These are phyloP conservation scores for Graphium colonna DNA, from an alignment of 2,888 invertebrate species.

Conservation along the genomic window DNA sequence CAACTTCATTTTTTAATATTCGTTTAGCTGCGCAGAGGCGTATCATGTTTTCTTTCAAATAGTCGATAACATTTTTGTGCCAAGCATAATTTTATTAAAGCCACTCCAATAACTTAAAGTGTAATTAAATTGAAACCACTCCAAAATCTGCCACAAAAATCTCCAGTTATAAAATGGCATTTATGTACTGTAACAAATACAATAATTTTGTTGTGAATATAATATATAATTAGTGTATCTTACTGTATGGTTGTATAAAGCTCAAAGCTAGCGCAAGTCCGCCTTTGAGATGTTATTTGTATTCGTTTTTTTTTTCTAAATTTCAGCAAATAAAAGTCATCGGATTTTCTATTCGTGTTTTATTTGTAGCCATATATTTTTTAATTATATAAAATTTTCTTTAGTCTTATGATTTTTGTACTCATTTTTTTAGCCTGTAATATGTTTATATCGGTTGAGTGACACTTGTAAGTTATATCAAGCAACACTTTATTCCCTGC, in stretches of 20 bases:
- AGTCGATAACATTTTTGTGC: conserved; percentile 47
- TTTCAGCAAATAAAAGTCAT: conserved; percentile 65
- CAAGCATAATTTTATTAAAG: conserved; percentile 30
- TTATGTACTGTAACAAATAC: conserved; percentile 25
- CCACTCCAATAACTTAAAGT: too few relatives aligned
- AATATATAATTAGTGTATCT: conserved; percentile 15
- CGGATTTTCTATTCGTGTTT: conserved; percentile 50
- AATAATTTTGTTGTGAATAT: conserved; percentile 53
- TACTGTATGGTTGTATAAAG: conserved; percentile 51
- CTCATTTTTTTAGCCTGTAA: too few relatives aligned
- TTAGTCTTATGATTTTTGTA: too few relatives aligned
- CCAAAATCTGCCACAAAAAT: conserved; percentile 12
- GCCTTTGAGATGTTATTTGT: conserved; percentile 58
- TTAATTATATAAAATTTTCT: too few relatives aligned
- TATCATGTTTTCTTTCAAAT: conserved; percentile 44
- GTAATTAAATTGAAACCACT: not conserved
- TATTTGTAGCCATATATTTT: too few relatives aligned
- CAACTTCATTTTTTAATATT: conserved; percentile 50
- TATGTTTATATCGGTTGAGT: too few relatives aligned
- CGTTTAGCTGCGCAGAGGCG: conserved; percentile 34
- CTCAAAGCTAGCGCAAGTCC: conserved; percentile 57
- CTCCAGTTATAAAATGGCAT: conserved; percentile 26
- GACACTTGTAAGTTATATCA: too few relatives aligned
- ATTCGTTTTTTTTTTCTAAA: conserved; percentile 59
- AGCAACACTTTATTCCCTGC: too few relatives aligned